Evolutionary conservation across 2,113 vertebrate species (phyloP).

Genomic region (Chaenogobius annularis): DNA sequence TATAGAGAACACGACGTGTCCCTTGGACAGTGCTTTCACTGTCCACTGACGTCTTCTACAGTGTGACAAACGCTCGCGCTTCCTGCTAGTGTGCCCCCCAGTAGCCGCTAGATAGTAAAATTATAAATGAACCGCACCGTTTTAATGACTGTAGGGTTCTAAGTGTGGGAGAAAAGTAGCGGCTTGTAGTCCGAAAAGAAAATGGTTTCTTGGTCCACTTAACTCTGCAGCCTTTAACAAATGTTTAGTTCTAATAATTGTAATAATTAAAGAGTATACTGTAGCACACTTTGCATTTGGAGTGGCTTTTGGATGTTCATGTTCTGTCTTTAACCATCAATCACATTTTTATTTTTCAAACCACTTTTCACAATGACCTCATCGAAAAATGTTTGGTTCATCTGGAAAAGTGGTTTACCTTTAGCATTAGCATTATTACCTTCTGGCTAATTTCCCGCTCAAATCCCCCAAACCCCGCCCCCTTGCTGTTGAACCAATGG

Average conservation of each 20-base stretch:
- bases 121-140: too few relatives aligned
- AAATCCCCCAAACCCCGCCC: not conserved
- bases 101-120: too few relatives aligned
- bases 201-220: conserved; percentile 1
- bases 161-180: too few relatives aligned
- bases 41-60: too few relatives aligned
- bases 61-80: too few relatives aligned
- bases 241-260: too few relatives aligned
- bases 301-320: conserved; percentile 53
- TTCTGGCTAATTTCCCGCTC: conserved; percentile 44
- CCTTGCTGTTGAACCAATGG: conserved; percentile 32
- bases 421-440: conserved; percentile 32
- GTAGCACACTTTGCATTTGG: not conserved
- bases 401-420: conserved; percentile 32
- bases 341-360: conserved; percentile 29
- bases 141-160: too few relatives aligned
- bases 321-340: conserved; percentile 31
- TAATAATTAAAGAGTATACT: too few relatives aligned
- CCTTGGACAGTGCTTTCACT: too few relatives aligned
- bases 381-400: not conserved
- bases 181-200: too few relatives aligned
- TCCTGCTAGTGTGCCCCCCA: too few relatives aligned
- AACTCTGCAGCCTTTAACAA: not conserved
- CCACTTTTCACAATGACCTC: conserved; percentile 28
- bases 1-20: too few relatives aligned